These are phyloP conservation scores for Yoshiicerus persimilis DNA, from an alignment of 1,140 invertebrate species.

Conservation along the genomic window DNA sequence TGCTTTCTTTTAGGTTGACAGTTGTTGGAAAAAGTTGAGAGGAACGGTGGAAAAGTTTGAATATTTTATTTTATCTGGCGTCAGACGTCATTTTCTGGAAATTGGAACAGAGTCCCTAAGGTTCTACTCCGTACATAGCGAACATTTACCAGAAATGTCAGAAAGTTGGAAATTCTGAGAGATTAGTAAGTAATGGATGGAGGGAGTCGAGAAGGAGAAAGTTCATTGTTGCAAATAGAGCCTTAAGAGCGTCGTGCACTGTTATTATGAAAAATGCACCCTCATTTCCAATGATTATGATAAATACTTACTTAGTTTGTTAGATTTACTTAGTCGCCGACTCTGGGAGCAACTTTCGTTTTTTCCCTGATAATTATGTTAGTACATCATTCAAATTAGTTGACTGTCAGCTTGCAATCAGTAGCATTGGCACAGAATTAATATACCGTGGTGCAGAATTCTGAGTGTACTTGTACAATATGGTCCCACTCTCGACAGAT, in stretches of 20 bases:
- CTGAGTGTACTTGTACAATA: no score
- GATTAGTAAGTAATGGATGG: slow-evolving; percentile 1
- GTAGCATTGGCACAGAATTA: background rate
- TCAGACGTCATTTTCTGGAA: background rate
- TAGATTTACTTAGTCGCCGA: background rate
- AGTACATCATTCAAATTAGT: background rate
- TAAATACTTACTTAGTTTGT: background rate
- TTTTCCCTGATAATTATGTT: background rate
- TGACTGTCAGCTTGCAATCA: background rate
- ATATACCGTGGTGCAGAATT: background rate
- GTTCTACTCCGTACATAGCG: background rate
- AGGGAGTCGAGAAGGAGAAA: background rate
- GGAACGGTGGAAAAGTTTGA: background rate
- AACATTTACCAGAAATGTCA: background rate
- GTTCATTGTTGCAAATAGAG: background rate
- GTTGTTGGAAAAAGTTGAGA: background rate
- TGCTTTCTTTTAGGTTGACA: background rate
- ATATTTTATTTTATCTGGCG: background rate
- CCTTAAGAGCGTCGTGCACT: background rate
- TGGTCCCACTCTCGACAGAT: no score
- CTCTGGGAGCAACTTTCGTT: background rate
- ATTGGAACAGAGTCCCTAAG: background rate
- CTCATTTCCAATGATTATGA: background rate
- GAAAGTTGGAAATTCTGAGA: background rate
- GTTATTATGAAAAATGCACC: background rate